phyloP scores from a whole-genome alignment of 2,797 vertebrate genomes.

The Limosa lapponica region DNA sequence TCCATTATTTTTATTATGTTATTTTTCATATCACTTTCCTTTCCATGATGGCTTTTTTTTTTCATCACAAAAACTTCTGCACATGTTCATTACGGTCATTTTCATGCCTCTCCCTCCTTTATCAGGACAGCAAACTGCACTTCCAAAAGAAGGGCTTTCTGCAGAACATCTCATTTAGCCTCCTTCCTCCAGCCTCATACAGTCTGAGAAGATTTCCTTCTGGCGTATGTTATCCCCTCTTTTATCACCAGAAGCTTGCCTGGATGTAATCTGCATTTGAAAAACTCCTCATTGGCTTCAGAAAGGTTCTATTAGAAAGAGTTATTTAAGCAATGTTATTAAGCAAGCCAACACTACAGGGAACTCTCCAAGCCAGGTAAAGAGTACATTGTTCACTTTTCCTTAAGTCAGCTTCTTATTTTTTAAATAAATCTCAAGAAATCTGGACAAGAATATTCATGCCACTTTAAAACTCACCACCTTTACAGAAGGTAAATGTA shows the following conservation, averaged over 20 bases:
- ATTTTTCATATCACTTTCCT: not conserved
- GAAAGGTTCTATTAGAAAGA: not conserved
- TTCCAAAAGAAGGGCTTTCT: not conserved
- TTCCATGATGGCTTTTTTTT: not conserved
- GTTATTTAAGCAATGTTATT: not conserved
- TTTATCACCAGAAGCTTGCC: not conserved
- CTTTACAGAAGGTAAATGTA: not conserved
- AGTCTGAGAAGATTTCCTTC: not conserved
- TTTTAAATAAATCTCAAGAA: not conserved
- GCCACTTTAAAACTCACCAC: not conserved
- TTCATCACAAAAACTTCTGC: not conserved
- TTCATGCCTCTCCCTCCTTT: not conserved
- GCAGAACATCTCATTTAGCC: not conserved
- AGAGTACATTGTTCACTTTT: not conserved
- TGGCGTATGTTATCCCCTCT: not conserved
- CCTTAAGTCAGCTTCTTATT: not conserved
- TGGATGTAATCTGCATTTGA: not conserved
- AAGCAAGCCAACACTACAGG: not conserved
- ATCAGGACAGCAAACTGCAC: not conserved
- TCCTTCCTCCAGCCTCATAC: not conserved
- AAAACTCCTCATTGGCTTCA: not conserved
- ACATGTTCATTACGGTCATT: not conserved
- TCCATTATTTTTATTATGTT: not conserved
- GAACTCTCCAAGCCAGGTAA: not conserved
- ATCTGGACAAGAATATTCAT: not conserved